A percentile compares a stretch with the other conserved stretches of the same genome.
phyloP scores from a whole-genome alignment of 2,888 invertebrate species.

The Tricholauxania praeusta region DNA sequence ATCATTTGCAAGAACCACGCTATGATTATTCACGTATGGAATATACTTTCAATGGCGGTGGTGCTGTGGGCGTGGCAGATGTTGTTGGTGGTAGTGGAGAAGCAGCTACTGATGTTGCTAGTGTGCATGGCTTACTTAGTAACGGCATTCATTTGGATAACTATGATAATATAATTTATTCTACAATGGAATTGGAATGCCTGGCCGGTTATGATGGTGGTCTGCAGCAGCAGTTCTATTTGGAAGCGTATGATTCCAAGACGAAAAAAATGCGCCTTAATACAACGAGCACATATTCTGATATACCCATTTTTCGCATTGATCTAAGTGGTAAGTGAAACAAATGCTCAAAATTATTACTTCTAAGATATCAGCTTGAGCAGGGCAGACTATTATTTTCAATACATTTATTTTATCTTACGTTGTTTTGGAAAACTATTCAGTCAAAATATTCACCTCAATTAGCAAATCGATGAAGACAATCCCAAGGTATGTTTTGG shows the following conservation, averaged over 20 bases:
- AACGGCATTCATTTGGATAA: conserved; percentile 63
- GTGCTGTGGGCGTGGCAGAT: conserved; percentile 40
- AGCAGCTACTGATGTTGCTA: conserved; percentile 32
- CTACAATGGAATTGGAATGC: conserved; percentile 82
- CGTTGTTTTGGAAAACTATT: too few species aligned
- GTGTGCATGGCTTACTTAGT: conserved; percentile 20
- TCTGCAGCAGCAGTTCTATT: conserved; percentile 84
- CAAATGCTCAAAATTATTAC: too few species aligned
- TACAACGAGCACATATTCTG: conserved; percentile 73
- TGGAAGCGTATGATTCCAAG: conserved; percentile 84
- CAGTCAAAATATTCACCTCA: too few species aligned
- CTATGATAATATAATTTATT: conserved; percentile 67
- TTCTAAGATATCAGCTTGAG: too few species aligned
- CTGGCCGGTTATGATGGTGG: conserved; percentile 91
- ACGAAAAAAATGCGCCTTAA: conserved; percentile 80
- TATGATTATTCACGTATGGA: conserved; percentile 67
- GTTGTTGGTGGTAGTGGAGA: conserved; percentile 44
- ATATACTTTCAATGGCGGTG: conserved; percentile 58
- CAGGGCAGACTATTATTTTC: too few species aligned
- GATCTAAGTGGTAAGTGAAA: conserved; percentile 65
- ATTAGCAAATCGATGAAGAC: too few species aligned
- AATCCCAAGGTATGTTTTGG: too few species aligned
- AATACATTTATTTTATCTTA: too few species aligned
- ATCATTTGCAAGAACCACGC: conserved; percentile 51
- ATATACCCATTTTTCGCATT: conserved; percentile 74